Evolutionary conservation across 1,140 invertebrate species (phyloP).

Genomic region (Nautilus pompilius): DNA sequence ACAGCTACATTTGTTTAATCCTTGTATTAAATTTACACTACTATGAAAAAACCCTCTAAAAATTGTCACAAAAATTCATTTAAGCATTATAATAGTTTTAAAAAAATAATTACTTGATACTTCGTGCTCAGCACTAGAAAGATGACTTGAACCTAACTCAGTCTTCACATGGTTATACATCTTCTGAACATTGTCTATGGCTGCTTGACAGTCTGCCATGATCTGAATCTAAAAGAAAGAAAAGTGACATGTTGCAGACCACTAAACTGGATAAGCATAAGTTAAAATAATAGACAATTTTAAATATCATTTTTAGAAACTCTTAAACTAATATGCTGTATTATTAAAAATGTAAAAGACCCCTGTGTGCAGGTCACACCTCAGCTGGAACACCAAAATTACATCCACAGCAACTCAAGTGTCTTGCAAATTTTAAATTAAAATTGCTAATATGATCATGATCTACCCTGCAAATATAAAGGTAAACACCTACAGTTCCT

Average conservation of each 20-base stretch:
- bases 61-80: not conserved
- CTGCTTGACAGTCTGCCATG: slow-evolving; percentile 69
- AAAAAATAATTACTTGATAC: slow-evolving; percentile 58
- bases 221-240: slow-evolving; percentile 61
- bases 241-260: slow-evolving; percentile 27
- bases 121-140: slow-evolving; percentile 66
- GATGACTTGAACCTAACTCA: slow-evolving; percentile 68
- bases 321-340: not conserved
- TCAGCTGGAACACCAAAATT: too few species aligned
- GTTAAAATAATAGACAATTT: not conserved
- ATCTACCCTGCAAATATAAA: too few species aligned
- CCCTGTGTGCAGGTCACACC: too few species aligned
- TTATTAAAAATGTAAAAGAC: not conserved
- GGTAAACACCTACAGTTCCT: too few species aligned
- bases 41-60: not conserved
- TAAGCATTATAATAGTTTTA: not conserved
- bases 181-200: slow-evolving; percentile 74
- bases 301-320: not conserved
- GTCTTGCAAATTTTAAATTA: too few species aligned
- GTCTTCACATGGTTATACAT: slow-evolving; percentile 70
- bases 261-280: not conserved
- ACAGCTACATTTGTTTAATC: not conserved
- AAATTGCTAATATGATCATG: too few species aligned
- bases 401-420: too few species aligned
- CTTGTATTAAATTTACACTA: not conserved